Evolutionary conservation across 2,888 invertebrate genomes (phyloP).

Genomic region (Smittia aterrima): DNA sequence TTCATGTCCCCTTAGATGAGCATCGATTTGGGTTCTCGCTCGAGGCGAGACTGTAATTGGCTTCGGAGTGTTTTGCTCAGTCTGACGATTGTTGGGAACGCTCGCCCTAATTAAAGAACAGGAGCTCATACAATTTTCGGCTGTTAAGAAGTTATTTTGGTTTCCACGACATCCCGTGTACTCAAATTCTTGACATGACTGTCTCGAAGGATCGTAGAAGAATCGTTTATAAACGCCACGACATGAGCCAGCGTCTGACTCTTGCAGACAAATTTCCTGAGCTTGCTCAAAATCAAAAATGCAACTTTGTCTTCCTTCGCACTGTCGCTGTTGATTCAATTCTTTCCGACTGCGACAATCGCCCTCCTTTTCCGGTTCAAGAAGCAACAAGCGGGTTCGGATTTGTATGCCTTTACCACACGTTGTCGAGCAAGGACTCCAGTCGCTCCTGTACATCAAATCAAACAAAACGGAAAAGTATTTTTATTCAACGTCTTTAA

Average conservation of each 20-base stretch:
- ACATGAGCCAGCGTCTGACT: conserved; percentile 80
- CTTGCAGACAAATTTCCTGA: conserved; percentile 81
- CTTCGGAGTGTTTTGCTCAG: conserved; percentile 38
- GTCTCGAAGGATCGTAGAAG: conserved; percentile 72
- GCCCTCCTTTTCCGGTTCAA: conserved; percentile 64
- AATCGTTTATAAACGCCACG: conserved; percentile 83
- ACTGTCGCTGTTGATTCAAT: conserved; percentile 72
- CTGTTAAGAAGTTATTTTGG: conserved; percentile 83
- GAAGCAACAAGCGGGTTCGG: conserved; percentile 69
- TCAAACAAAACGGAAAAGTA: too few species aligned
- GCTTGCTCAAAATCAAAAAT: conserved; percentile 71
- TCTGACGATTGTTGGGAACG: conserved; percentile 4
- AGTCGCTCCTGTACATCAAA: too few species aligned
- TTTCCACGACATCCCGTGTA: conserved; percentile 76
- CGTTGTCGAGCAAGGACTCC: conserved; percentile 87
- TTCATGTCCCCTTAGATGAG: background rate
- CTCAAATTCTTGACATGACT: conserved; percentile 82
- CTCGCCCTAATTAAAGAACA: conserved; percentile 54
- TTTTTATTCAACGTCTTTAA: too few species aligned
- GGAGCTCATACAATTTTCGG: conserved; percentile 71
- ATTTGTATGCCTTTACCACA: conserved; percentile 79
- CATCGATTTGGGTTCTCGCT: background rate
- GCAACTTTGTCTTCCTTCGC: conserved; percentile 67
- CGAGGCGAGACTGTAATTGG: conserved; percentile 36
- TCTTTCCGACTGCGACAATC: conserved; percentile 68